A percentile compares a stretch with the other conserved stretches of the same genome.
phyloP scores from a whole-genome alignment of 1,140 invertebrate species.

The Bursaphelenchus mucronatus region DNA sequence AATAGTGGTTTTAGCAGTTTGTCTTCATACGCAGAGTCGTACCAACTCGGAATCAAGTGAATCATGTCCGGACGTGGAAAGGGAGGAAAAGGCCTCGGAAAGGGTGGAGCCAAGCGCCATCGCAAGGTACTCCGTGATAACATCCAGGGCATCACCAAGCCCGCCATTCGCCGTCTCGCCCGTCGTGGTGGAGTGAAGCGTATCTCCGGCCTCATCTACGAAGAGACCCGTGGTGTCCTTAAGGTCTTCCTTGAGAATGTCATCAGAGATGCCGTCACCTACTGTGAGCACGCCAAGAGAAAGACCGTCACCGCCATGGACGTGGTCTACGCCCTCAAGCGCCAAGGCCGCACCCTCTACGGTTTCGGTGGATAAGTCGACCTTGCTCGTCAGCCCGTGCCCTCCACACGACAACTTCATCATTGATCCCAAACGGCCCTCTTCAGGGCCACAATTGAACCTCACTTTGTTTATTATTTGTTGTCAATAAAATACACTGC shows the following conservation, averaged over 20 bases:
- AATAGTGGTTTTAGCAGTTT: no score
- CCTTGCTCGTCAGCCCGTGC: background rate
- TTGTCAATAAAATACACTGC: no score
- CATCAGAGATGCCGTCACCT: constrained; percentile 76
- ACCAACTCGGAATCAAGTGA: no score
- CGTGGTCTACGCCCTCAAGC: constrained; percentile 77
- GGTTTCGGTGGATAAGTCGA: constrained; percentile 66
- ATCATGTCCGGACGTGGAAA: constrained; percentile 66
- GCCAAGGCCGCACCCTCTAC: constrained; percentile 71
- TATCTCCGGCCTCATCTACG: constrained; percentile 72
- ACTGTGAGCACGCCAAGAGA: constrained; percentile 75
- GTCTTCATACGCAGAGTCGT: no score
- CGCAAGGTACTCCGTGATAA: constrained; percentile 68
- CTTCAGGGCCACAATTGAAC: constrained; percentile 34
- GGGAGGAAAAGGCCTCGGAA: constrained; percentile 69
- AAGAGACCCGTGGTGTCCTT: constrained; percentile 60
- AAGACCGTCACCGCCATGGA: constrained; percentile 82
- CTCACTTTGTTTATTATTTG: constrained; percentile 55
- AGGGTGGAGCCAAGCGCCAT: constrained; percentile 71
- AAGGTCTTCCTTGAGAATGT: constrained; percentile 73
- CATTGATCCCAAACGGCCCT: constrained; percentile 43
- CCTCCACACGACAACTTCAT: constrained; percentile 3
- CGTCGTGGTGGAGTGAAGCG: constrained; percentile 73
- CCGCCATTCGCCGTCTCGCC: constrained; percentile 69
- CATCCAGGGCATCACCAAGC: constrained; percentile 72